Conservation (phyloP, 2,888 invertebrate genomes). For the Acleris sparsana region DNA sequence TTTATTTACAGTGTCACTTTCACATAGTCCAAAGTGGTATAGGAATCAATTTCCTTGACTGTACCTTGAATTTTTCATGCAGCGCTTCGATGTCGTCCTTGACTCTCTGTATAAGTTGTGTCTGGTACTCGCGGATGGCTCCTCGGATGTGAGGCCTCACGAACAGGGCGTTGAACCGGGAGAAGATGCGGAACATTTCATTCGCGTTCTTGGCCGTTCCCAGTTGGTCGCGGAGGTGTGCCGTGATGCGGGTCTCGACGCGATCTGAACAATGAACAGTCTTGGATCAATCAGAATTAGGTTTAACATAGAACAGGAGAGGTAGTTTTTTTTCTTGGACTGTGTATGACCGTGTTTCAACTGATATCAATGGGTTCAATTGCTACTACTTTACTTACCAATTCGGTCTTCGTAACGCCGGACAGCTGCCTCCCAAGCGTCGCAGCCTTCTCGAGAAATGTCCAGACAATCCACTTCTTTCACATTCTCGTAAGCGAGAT, state of each 20-base stretch:
- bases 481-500: conserved; percentile 98
- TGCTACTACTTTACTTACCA: conserved; percentile 68
- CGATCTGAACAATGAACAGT: conserved; percentile 83
- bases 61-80: conserved; percentile 99
- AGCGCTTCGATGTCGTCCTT: conserved; percentile 99
- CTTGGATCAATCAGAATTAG: not conserved
- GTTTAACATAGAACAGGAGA: too few relatives aligned
- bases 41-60: too few relatives aligned
- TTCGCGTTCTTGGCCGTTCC: conserved; percentile 99
- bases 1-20: too few relatives aligned
- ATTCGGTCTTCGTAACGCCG: conserved; percentile 98
- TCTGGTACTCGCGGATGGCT: conserved; percentile 99
- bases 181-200: conserved; percentile 99
- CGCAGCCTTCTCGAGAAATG: conserved; percentile 97
- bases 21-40: too few relatives aligned
- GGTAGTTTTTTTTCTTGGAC: too few relatives aligned
- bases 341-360: too few relatives aligned
- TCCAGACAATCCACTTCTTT: conserved; percentile 99
- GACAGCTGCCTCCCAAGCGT: conserved; percentile 99
- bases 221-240: conserved; percentile 97
- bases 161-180: conserved; percentile 99
- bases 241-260: conserved; percentile 98
- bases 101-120: conserved; percentile 98
- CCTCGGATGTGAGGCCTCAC: conserved; percentile 99
- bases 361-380: too few relatives aligned